phyloP scores from a whole-genome alignment of 2,797 vertebrate species.

The Xenops minutus region DNA sequence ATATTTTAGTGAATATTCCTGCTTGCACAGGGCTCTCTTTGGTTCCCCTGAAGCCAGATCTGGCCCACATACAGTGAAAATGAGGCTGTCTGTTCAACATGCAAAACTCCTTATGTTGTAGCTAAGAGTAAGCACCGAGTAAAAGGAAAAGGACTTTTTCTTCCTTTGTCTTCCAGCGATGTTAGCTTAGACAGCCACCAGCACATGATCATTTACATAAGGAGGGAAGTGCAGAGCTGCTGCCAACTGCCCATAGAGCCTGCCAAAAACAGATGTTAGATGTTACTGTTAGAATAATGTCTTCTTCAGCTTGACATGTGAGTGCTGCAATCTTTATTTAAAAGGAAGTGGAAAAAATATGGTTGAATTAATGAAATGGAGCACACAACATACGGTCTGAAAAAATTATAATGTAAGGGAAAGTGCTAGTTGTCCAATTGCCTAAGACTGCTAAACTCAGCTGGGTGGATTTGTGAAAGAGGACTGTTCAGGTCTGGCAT shows the following conservation, averaged over 20 bases:
- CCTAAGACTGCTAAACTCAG: neutral
- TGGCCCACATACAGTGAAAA: slow-evolving; percentile 57
- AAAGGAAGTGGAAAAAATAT: slow-evolving; percentile 52
- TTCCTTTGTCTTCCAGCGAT: slow-evolving; percentile 54
- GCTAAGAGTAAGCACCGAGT: slow-evolving; percentile 7
- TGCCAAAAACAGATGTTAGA: slow-evolving; percentile 71
- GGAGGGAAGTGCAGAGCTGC: slow-evolving; percentile 50
- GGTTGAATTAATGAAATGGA: slow-evolving; percentile 21
- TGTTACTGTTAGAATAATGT: slow-evolving; percentile 62
- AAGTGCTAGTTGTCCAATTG: slow-evolving; percentile 3
- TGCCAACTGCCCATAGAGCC: slow-evolving; percentile 63
- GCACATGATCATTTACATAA: slow-evolving; percentile 65
- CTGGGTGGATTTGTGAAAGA: neutral
- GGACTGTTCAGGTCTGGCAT: neutral
- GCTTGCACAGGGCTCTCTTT: neutral
- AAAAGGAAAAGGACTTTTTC: slow-evolving; percentile 58
- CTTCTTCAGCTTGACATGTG: slow-evolving; percentile 52
- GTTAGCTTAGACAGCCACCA: slow-evolving; percentile 55
- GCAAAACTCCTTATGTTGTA: slow-evolving; percentile 37
- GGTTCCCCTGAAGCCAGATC: slow-evolving; percentile 38
- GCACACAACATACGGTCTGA: slow-evolving; percentile 30
- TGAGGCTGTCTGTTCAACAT: slow-evolving; percentile 32
- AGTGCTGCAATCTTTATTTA: slow-evolving; percentile 56
- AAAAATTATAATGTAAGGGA: slow-evolving; percentile 3
- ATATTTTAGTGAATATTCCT: slow-evolving; percentile 46